Percentiles rank a stretch among this genome's conserved stretches.
phyloP scores from a whole-genome alignment of 1,140 invertebrate genomes.

The Atta colombica region DNA sequence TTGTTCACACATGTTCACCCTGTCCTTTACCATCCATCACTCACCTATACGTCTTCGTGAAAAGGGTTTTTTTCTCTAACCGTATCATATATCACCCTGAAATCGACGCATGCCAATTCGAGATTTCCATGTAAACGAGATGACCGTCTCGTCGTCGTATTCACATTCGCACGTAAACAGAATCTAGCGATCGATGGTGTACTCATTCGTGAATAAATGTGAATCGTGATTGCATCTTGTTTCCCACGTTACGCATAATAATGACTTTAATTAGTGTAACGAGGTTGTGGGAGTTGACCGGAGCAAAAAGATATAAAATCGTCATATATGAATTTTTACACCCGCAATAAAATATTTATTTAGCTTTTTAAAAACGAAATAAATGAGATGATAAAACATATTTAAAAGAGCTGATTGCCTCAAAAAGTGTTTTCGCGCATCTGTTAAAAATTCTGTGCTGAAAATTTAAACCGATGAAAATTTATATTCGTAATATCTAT shows the following conservation, averaged over 20 bases:
- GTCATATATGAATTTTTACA: conserved; percentile 6
- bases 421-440: background rate
- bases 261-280: conserved; percentile 38
- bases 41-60: conserved; percentile 18
- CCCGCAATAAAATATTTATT: background rate
- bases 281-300: background rate
- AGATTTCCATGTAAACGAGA: conserved; percentile 62
- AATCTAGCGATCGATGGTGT: conserved; percentile 41
- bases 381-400: background rate
- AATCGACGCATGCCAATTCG: conserved; percentile 48
- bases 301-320: background rate
- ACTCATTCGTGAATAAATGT: conserved; percentile 32
- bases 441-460: background rate
- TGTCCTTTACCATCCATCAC: conserved; percentile 14
- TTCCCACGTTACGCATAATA: conserved; percentile 44
- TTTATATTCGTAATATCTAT: background rate
- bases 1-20: background rate
- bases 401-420: conserved; percentile 27
- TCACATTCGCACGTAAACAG: conserved; percentile 50
- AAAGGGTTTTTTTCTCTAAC: conserved; percentile 23
- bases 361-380: background rate
- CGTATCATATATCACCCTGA: conserved; percentile 44
- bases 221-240: conserved; percentile 53
- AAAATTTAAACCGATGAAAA: conserved; percentile 17
- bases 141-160: conserved; percentile 36